Evolutionary conservation across 2,113 vertebrate genomes (phyloP), one percentile per base, ranked within the genome.

Genomic region (Xyliphius kryptos): DNA sequence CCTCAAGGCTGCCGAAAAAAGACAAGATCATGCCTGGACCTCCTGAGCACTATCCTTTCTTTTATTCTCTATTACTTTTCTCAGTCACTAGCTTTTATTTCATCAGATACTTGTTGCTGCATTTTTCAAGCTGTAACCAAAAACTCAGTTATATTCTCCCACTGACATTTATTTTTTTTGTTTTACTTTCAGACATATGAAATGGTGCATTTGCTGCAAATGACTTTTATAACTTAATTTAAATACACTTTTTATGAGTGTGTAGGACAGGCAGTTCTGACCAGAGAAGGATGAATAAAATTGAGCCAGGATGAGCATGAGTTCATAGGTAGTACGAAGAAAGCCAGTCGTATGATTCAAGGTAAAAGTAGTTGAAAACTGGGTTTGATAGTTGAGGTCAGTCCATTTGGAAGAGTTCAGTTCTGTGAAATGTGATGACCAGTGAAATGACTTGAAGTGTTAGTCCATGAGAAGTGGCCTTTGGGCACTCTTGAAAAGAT

Each of bases 61-160:
- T 43, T 7, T 68, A 49, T 47, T 68, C 17, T 16, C 17, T 48
- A 17, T 19, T 44, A 14, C 38, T 53, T 59, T 15, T 13, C 26
- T 60, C 21, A 38, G 19, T 43, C 41, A 10, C 36, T 44, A 14
- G 15, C 16, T 50, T 51, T 44, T 17, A 16, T 66, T 64, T 50
- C 52, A 75, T 82, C 77, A 72, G 54, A 68, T 80, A 86, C 85
- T 90, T 90, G 86, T 89, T 89, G 86, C 86, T 86, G 76, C 76
- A 84, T 89, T 89, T 66, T 88, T 87, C 80, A 89, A 89, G 89
- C 83, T 90, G 87, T 89, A 91, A 90, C 87, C 86, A 87, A 87
- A 91, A 91, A 93, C 83, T 92, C 90, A 89, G 67, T 86, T 93
- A 92, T 89, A 92, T 88, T 88, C 86, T 82, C 85, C 80, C 85